Evolutionary conservation across 1,140 invertebrate species (phyloP).

Genomic region (Papilio machaon): DNA sequence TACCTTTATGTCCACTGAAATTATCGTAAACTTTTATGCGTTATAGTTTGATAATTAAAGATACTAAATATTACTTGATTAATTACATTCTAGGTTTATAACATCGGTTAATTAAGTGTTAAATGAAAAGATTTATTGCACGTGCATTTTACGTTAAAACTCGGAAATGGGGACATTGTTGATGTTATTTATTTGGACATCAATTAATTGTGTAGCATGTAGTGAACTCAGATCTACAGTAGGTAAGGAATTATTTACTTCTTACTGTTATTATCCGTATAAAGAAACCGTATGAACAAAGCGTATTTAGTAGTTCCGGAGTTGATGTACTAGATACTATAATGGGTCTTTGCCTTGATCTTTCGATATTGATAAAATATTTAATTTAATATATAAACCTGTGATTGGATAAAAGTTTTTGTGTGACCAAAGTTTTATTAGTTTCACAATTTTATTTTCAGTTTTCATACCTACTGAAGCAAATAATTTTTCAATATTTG

Average conservation of each 20-base stretch:
- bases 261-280: not conserved
- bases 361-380: not conserved
- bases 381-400: not conserved
- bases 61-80: not conserved
- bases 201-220: not conserved
- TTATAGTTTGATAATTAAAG: not conserved
- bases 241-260: not conserved
- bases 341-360: not conserved
- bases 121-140: slow-evolving; percentile 28
- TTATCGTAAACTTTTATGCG: not conserved
- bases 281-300: not conserved
- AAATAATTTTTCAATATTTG: not conserved
- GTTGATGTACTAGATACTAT: not conserved
- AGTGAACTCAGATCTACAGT: slow-evolving; percentile 7
- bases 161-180: slow-evolving; percentile 13
- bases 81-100: slow-evolving; percentile 10
- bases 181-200: slow-evolving; percentile 9
- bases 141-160: not conserved
- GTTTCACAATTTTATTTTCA: not conserved
- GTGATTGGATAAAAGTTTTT: not conserved
- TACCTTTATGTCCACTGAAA: not conserved
- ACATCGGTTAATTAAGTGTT: slow-evolving; percentile 24
- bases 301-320: too few relatives aligned
- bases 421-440: not conserved
- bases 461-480: slow-evolving; percentile 19